phyloP scores from a whole-genome alignment of 2,113 vertebrate species.

The Tragelaphus buxtoni region DNA sequence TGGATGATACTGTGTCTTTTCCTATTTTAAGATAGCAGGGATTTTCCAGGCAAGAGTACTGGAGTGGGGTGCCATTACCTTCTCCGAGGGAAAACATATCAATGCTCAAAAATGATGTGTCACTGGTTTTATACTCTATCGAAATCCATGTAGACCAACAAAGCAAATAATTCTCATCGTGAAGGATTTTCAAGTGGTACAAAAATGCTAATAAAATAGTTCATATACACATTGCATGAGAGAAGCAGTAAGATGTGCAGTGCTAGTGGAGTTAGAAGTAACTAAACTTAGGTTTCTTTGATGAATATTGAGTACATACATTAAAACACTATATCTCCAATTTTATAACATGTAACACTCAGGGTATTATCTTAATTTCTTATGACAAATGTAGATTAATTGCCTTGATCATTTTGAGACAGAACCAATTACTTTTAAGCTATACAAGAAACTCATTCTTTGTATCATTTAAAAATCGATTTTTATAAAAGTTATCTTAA shows the following conservation, averaged over 20 bases:
- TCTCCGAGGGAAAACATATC: neutral
- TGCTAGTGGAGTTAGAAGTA: neutral
- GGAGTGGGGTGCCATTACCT: too few species aligned
- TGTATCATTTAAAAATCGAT: slow-evolving; percentile 17
- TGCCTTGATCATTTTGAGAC: slow-evolving; percentile 32
- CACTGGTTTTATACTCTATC: neutral
- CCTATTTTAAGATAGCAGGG: neutral
- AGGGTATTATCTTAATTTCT: slow-evolving; percentile 20
- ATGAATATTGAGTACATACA: neutral
- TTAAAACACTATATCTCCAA: neutral
- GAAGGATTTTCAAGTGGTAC: neutral
- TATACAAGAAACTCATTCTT: neutral
- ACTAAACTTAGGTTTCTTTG: slow-evolving; percentile 16
- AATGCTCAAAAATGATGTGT: neutral
- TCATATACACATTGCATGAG: neutral
- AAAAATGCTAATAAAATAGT: neutral
- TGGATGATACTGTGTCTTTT: neutral
- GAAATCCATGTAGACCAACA: neutral
- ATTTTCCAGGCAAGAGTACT: neutral
- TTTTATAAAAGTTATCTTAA: slow-evolving; percentile 52
- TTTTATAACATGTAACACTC: neutral
- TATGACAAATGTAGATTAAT: slow-evolving; percentile 21
- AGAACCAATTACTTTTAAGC: slow-evolving; percentile 20
- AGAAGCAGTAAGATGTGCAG: neutral
- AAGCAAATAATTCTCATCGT: slow-evolving; percentile 12